Percentiles rank a stretch among this genome's conserved stretches.
These are phyloP conservation scores for Sebastes cheni DNA, from an alignment of 2,797 vertebrate genomes.

Conservation along the genomic window DNA sequence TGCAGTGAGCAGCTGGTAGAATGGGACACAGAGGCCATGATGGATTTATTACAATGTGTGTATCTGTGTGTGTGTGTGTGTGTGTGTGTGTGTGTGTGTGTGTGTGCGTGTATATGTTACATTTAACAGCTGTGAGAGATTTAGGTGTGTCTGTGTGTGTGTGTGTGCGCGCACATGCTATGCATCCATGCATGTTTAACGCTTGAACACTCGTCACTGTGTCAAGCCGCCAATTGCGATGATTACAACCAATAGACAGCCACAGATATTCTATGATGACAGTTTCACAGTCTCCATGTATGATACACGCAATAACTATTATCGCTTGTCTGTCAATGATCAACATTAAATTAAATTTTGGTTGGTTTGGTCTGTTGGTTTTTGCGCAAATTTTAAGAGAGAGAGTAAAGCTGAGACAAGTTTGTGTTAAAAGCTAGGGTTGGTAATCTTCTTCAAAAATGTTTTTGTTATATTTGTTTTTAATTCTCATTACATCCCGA, in stretches of 20 bases:
- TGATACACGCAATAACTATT: not conserved
- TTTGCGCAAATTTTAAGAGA: not conserved
- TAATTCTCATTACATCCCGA: too few species aligned
- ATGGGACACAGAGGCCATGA: slow-evolving; percentile 73
- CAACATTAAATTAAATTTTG: not conserved
- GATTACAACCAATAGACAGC: slow-evolving; percentile 19
- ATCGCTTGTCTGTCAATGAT: not conserved
- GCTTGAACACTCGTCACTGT: slow-evolving; percentile 30
- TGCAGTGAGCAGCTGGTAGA: slow-evolving; percentile 79
- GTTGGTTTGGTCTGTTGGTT: not conserved
- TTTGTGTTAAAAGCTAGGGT: too few species aligned
- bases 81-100: slow-evolving; percentile 7
- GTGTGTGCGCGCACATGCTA: slow-evolving; percentile 12
- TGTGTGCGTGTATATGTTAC: slow-evolving; percentile 3
- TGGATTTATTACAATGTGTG: slow-evolving; percentile 65
- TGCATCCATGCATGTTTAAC: slow-evolving; percentile 47
- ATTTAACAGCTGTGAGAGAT: slow-evolving; percentile 52
- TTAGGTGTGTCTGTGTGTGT: slow-evolving; percentile 28
- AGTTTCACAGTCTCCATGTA: not conserved
- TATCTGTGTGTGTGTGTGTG: slow-evolving; percentile 17
- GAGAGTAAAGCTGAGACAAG: not conserved
- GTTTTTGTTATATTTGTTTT: not conserved
- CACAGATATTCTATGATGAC: not conserved
- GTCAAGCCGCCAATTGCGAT: slow-evolving; percentile 15
- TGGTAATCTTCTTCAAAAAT: not conserved